A percentile compares a stretch with the other conserved stretches of the same genome.
phyloP scores from a whole-genome alignment of 2,113 vertebrate species.

The Aphyosemion australe region DNA sequence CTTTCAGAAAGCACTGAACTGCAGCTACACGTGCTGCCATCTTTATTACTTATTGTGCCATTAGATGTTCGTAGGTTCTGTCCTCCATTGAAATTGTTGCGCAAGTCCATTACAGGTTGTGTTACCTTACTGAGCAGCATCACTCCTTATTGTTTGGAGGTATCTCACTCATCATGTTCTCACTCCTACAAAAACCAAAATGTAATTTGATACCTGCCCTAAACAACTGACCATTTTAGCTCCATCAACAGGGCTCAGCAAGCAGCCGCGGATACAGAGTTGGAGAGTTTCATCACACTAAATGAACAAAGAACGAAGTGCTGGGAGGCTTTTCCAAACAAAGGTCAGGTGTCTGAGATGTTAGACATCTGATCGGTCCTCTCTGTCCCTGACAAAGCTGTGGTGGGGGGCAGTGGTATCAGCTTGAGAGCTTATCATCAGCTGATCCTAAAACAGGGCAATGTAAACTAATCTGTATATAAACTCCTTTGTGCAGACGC shows the following conservation, averaged over 20 bases:
- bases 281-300: conserved; percentile 27
- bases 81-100: no score
- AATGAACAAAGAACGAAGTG: conserved; percentile 50
- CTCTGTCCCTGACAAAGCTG: conserved; percentile 4
- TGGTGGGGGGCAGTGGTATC: not conserved
- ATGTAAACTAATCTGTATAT: no score
- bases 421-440: conserved; percentile 25
- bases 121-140: conserved; percentile 23
- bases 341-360: conserved; percentile 27
- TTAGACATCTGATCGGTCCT: conserved; percentile 49
- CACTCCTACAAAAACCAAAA: conserved; percentile 1
- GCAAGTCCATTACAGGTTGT: no score
- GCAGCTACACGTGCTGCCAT: no score
- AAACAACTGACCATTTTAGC: conserved; percentile 36
- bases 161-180: conserved; percentile 35
- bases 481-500: no score
- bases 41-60: no score
- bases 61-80: no score
- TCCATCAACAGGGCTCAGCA: conserved; percentile 41
- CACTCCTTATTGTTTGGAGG: conserved; percentile 37
- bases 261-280: conserved; percentile 27
- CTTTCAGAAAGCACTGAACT: no score
- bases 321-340: conserved; percentile 51
- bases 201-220: conserved; percentile 50
- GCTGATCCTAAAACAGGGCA: not conserved